Evolutionary conservation across 2,888 invertebrate species (phyloP).

Genomic region (Xanthorhoe spadicearia): DNA sequence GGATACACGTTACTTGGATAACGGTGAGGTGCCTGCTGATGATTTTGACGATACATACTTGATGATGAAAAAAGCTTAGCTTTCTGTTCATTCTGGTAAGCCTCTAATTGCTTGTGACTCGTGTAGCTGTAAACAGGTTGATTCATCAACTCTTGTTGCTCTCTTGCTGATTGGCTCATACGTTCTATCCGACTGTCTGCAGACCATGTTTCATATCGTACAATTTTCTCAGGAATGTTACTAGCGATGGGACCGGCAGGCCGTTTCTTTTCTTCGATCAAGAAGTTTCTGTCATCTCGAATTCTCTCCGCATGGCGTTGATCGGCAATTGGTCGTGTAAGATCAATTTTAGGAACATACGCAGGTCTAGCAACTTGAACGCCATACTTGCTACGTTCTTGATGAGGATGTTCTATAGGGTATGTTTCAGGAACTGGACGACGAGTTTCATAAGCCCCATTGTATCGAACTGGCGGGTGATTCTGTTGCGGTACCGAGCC

Average conservation of each 20-base stretch:
- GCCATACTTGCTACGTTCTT: constrained; percentile 68
- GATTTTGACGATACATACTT: constrained; percentile 65
- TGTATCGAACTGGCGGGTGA: constrained; percentile 64
- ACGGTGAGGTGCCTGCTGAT: constrained; percentile 59
- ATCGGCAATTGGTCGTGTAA: constrained; percentile 67
- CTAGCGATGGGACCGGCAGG: constrained; percentile 70
- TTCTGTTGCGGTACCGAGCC: constrained; percentile 55
- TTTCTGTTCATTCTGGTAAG: constrained; percentile 75
- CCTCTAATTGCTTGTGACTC: constrained; percentile 76
- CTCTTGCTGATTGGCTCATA: constrained; percentile 67
- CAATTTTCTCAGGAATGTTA: constrained; percentile 81
- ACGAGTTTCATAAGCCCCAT: constrained; percentile 66
- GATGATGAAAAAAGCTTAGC: constrained; percentile 46
- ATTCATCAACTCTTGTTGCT: constrained; percentile 76
- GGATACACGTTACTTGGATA: constrained; percentile 63
- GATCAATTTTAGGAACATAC: constrained; percentile 79
- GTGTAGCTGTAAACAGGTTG: constrained; percentile 77
- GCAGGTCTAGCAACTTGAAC: constrained; percentile 63
- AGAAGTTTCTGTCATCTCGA: constrained; percentile 73
- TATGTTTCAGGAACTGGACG: constrained; percentile 64
- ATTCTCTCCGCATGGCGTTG: constrained; percentile 69
- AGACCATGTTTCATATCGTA: constrained; percentile 78
- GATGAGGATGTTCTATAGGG: constrained; percentile 69
- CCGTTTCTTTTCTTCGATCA: constrained; percentile 78
- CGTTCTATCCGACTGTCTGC: constrained; percentile 77